Evolutionary conservation across 1,140 invertebrate species (phyloP).

Genomic region (Drosophila melanogaster): DNA sequence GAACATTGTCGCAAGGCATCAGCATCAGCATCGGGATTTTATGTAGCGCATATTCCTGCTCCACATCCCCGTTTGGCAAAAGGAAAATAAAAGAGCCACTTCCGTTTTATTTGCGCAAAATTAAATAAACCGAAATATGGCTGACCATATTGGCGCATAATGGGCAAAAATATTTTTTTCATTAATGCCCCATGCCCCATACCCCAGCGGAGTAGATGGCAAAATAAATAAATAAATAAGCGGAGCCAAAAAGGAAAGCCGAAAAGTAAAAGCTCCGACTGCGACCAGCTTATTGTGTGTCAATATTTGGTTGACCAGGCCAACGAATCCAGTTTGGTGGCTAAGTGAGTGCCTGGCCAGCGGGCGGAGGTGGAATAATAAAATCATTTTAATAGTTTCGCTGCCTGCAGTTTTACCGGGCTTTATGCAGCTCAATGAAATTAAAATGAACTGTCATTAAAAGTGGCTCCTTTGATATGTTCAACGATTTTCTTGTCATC

Average conservation of each 20-base stretch:
- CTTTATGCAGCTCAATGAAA: conserved; percentile 11
- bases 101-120: conserved; percentile 83
- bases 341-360: conserved; percentile 21
- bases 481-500: background rate
- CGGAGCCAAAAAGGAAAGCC: conserved; percentile 68
- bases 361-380: conserved; percentile 52
- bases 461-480: conserved; percentile 1
- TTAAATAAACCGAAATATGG: conserved; percentile 83
- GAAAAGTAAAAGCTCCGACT: conserved; percentile 75
- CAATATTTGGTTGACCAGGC: conserved; percentile 66
- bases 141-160: conserved; percentile 81
- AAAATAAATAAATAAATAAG: conserved; percentile 56
- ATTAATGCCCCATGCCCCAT: conserved; percentile 63
- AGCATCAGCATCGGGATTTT: conserved; percentile 74
- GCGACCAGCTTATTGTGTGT: conserved; percentile 69
- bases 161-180: conserved; percentile 80
- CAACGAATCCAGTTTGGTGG: conserved; percentile 15
- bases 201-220: conserved; percentile 46
- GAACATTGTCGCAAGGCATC: conserved; percentile 75
- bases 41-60: conserved; percentile 60
- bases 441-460: conserved; percentile 7
- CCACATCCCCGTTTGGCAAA: conserved; percentile 4
- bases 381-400: conserved; percentile 45
- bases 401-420: conserved; percentile 25
- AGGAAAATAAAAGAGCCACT: conserved; percentile 77